phyloP scores from a whole-genome alignment of 2,888 invertebrate genomes.

The Malacosoma neustria region DNA sequence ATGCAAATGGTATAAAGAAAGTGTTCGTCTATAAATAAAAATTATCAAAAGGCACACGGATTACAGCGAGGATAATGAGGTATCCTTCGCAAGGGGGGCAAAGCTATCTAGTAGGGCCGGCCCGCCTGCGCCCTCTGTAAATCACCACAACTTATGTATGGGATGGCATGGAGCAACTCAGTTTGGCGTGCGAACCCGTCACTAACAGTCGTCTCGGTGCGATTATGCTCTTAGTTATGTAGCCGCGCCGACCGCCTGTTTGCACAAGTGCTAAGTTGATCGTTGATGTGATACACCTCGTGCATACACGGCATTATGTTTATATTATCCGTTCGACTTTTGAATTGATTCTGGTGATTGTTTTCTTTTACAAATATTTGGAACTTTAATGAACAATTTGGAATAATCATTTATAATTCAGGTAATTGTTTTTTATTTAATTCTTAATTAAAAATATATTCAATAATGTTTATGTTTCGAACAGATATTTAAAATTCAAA shows the following conservation, averaged over 20 bases:
- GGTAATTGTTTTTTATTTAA: constrained; percentile 23
- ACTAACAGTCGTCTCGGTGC: constrained; percentile 29
- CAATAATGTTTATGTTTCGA: neutral
- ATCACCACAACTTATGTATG: constrained; percentile 52
- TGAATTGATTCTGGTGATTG: constrained; percentile 48
- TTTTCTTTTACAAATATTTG: constrained; percentile 36
- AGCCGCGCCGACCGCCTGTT: constrained; percentile 33
- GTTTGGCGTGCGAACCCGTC: constrained; percentile 65
- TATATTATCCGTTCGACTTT: constrained; percentile 62
- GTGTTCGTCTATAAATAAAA: constrained; percentile 54
- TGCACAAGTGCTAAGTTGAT: constrained; percentile 73
- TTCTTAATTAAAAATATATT: constrained; percentile 6
- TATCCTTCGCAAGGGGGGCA: constrained; percentile 61
- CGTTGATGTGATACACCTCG: constrained; percentile 67
- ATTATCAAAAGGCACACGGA: constrained; percentile 66
- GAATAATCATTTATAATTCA: constrained; percentile 30
- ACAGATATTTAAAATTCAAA: neutral
- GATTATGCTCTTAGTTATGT: constrained; percentile 41
- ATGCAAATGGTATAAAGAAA: constrained; percentile 4
- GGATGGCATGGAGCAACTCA: constrained; percentile 39
- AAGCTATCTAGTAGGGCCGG: constrained; percentile 26
- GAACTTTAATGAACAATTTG: constrained; percentile 31
- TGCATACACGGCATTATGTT: constrained; percentile 62
- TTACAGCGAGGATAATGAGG: constrained; percentile 71
- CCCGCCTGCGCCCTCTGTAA: constrained; percentile 53